Conservation (phyloP, 2,797 vertebrate genomes). For the Echeneis naucrates region DNA sequence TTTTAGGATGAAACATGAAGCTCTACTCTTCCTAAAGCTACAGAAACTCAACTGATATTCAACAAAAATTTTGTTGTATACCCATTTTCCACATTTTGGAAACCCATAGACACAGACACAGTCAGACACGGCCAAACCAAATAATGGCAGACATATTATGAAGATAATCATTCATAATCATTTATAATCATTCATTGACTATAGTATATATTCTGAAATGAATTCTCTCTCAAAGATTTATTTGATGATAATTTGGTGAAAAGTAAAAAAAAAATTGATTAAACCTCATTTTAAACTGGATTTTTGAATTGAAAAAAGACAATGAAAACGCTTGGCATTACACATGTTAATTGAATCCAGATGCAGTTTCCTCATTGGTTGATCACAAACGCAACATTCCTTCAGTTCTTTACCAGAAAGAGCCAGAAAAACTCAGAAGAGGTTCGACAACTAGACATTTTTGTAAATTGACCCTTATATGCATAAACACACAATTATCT, state of each 20-base stretch:
- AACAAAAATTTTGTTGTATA: neutral
- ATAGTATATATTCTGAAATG: too few species aligned
- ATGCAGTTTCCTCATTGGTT: neutral
- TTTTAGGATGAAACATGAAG: neutral
- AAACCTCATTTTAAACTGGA: neutral
- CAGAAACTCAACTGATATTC: neutral
- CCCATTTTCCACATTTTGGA: neutral
- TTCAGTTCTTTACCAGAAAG: neutral
- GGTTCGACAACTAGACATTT: neutral
- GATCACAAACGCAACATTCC: neutral
- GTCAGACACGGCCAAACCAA: too few species aligned
- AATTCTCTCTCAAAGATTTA: neutral
- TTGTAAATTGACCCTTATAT: neutral
- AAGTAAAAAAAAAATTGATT: conserved; percentile 8
- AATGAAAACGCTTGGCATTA: neutral
- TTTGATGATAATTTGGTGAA: neutral
- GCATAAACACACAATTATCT: neutral
- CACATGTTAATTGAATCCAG: neutral
- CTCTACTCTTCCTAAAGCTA: neutral
- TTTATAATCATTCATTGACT: too few species aligned
- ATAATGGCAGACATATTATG: neutral
- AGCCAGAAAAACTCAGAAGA: neutral
- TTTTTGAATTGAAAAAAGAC: neutral
- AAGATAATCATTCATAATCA: conserved; percentile 1
- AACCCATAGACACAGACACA: too few species aligned